Conservation (phyloP, 2,113 vertebrate genomes). For the Chloropsis cyanopogon region DNA sequence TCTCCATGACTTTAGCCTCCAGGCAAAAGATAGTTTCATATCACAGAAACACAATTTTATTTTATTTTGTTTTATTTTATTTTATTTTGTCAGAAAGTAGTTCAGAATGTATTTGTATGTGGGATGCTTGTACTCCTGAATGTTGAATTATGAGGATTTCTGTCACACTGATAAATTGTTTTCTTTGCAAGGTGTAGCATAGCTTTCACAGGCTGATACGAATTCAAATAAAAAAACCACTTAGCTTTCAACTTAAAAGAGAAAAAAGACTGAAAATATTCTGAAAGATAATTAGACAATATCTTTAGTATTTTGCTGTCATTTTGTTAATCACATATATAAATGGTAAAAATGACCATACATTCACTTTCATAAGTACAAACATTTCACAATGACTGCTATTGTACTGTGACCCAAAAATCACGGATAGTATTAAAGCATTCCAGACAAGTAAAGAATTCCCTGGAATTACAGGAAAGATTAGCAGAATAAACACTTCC, state of each 20-base stretch:
- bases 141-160: background rate
- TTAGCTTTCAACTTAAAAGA: background rate
- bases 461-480: background rate
- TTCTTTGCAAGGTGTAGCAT: background rate
- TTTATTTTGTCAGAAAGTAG: background rate
- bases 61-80: background rate
- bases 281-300: background rate
- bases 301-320: background rate
- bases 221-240: background rate
- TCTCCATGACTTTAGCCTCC: background rate
- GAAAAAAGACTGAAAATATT: background rate
- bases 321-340: background rate
- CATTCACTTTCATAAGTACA: background rate
- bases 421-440: background rate
- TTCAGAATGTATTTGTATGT: background rate
- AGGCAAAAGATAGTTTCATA: background rate
- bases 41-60: background rate
- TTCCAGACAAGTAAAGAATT: background rate
- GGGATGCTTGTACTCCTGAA: background rate
- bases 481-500: conserved; percentile 21
- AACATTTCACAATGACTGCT: background rate
- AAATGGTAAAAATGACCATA: background rate
- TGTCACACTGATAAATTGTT: background rate
- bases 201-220: background rate
- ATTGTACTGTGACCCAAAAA: background rate